Percentiles rank a stretch among this genome's conserved stretches.
These are phyloP conservation scores for Protaetia brevitarsis DNA, from an alignment of 1,140 invertebrate species.

Conservation along the genomic window DNA sequence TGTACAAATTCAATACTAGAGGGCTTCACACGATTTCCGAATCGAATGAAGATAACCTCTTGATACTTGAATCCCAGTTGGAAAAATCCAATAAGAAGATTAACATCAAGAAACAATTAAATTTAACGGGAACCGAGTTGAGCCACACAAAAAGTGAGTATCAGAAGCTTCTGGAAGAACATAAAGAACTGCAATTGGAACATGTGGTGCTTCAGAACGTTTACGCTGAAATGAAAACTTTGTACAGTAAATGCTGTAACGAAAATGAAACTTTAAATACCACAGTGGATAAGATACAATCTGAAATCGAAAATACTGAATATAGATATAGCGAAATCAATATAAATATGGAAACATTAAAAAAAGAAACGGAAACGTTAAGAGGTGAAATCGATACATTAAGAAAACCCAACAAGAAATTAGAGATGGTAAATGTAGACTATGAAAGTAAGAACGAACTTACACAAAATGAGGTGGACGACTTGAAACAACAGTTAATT, in stretches of 20 bases:
- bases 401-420: constrained; percentile 44
- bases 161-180: constrained; percentile 47
- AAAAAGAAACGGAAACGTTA: constrained; percentile 41
- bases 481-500: constrained; percentile 35
- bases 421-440: constrained; percentile 39
- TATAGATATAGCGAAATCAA: constrained; percentile 47
- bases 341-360: constrained; percentile 39
- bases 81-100: constrained; percentile 47
- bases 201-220: constrained; percentile 49
- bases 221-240: constrained; percentile 45
- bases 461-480: constrained; percentile 38
- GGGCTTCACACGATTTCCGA: constrained; percentile 65
- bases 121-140: constrained; percentile 29
- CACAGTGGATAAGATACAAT: constrained; percentile 48
- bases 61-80: constrained; percentile 58
- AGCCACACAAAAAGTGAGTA: constrained; percentile 32
- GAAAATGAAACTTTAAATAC: constrained; percentile 42
- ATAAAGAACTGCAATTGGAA: constrained; percentile 42
- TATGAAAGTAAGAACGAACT: constrained; percentile 42
- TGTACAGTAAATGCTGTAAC: constrained; percentile 35
- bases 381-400: constrained; percentile 44
- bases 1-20: constrained; percentile 54
- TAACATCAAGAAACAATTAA: constrained; percentile 31
- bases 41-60: constrained; percentile 62
- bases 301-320: constrained; percentile 51